These are phyloP conservation scores for Drosophila picticornis DNA, from an alignment of 2,888 invertebrate species.

Conservation along the genomic window DNA sequence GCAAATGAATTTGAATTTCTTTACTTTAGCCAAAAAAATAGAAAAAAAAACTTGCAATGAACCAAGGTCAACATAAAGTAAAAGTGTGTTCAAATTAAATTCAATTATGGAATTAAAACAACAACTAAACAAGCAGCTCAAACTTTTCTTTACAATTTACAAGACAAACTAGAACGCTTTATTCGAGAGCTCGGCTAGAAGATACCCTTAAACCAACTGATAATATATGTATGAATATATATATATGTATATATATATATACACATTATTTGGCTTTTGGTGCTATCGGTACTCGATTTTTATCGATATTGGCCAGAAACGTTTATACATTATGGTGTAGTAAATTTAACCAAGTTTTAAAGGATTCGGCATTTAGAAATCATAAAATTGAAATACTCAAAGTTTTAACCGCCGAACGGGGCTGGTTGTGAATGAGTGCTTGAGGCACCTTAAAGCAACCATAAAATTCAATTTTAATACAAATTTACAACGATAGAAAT, in stretches of 20 bases:
- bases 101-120: constrained; percentile 36
- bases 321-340: background rate
- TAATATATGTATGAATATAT: background rate
- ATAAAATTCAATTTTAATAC: background rate
- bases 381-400: too few species aligned
- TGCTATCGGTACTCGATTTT: background rate
- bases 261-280: background rate
- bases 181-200: background rate
- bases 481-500: background rate
- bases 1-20: background rate
- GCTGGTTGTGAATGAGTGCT: background rate
- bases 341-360: background rate
- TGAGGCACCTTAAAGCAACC: background rate
- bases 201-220: background rate
- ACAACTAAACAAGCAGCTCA: constrained; percentile 62
- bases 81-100: background rate
- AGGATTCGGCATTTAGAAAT: too few species aligned
- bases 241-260: background rate
- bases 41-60: background rate
- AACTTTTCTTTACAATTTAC: constrained; percentile 5
- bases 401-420: too few species aligned
- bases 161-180: background rate
- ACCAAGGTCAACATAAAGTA: background rate
- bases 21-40: background rate
- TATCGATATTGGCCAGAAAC: background rate